Evolutionary conservation across 2,797 vertebrate genomes (phyloP).

Genomic region (Avahi laniger): DNA sequence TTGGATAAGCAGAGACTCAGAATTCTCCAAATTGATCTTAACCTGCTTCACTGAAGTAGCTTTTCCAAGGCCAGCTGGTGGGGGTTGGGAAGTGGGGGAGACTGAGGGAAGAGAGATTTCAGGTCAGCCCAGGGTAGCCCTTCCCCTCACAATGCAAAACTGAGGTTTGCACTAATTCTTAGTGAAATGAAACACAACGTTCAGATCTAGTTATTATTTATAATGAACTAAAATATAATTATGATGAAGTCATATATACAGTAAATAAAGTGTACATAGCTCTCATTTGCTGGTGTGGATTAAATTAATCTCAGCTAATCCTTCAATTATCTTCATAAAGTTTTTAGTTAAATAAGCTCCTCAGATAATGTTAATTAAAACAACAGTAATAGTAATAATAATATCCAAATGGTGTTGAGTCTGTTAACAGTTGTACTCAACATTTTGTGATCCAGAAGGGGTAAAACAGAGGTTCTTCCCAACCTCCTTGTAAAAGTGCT

Average conservation of each 20-base stretch:
- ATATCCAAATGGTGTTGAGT: background rate
- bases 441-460: background rate
- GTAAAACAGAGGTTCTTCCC: slow-evolving; percentile 2
- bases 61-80: background rate
- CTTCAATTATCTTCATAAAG: background rate
- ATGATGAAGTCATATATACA: background rate
- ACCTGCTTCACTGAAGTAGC: background rate
- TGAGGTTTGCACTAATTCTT: background rate
- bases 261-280: background rate
- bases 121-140: background rate
- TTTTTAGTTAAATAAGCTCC: background rate
- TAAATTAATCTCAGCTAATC: background rate
- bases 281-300: background rate
- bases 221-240: slow-evolving; percentile 35
- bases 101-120: background rate
- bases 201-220: background rate
- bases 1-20: background rate
- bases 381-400: background rate
- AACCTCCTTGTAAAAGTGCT: background rate
- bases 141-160: background rate
- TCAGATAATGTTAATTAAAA: background rate
- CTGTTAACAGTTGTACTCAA: background rate
- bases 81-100: accelerated
- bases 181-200: background rate
- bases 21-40: background rate